Conservation (phyloP, 2,113 vertebrate species). For the Phalacrocorax brasilianus region DNA sequence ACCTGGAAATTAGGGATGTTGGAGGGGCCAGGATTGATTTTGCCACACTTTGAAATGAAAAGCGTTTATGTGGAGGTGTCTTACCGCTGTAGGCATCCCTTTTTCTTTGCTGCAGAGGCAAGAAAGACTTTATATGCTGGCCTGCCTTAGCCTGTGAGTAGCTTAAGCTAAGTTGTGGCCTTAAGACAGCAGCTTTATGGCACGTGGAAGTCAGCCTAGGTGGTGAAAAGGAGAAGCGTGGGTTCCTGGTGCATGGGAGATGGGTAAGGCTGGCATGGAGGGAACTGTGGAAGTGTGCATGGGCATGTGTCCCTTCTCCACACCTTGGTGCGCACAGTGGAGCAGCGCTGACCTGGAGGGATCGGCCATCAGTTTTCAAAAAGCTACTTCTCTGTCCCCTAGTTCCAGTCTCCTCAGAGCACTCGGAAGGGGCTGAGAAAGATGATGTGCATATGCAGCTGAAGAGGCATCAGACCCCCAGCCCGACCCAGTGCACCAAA, state of each 20-base stretch:
- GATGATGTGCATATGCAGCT: conserved; percentile 83
- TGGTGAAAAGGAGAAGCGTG: not conserved
- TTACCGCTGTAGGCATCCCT: fast-evolving
- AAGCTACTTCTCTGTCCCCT: conserved; percentile 26
- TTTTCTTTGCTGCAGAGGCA: not conserved
- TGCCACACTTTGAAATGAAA: not conserved
- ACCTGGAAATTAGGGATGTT: not conserved
- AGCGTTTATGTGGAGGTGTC: fast-evolving
- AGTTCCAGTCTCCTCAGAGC: conserved; percentile 88
- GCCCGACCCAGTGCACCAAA: conserved; percentile 82
- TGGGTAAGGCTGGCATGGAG: not conserved
- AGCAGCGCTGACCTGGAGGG: not conserved
- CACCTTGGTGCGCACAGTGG: not conserved
- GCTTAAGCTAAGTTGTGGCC: not conserved
- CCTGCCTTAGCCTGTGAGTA: not conserved
- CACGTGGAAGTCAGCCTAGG: fast-evolving
- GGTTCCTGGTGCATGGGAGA: not conserved
- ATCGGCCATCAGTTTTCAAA: not conserved
- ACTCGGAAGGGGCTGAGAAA: conserved; percentile 81
- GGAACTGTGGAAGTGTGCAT: not conserved
- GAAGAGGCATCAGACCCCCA: conserved; percentile 87
- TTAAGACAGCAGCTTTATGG: not conserved
- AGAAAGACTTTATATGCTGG: not conserved
- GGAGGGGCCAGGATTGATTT: not conserved
- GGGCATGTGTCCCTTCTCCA: not conserved